A percentile compares a stretch with the other conserved stretches of the same genome.
Conservation (phyloP, 2,888 invertebrate genomes). For the Beris chalybata region DNA sequence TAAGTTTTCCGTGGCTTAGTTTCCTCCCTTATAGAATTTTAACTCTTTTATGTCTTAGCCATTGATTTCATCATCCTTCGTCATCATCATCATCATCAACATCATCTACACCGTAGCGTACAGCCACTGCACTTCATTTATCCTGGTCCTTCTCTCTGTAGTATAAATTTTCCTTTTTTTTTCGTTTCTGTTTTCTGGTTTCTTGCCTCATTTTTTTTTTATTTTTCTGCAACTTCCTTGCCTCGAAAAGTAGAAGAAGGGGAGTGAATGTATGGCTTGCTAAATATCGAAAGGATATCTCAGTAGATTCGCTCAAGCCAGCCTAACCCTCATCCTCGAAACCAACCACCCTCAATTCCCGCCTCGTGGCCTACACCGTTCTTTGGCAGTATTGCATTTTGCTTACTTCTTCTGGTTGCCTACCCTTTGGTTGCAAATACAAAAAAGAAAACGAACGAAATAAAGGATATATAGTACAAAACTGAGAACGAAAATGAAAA, state of each 20-base stretch:
- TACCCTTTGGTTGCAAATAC: constrained; percentile 19
- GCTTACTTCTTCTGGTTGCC: background rate
- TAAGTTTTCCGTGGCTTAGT: constrained; percentile 34
- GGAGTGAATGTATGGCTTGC: constrained; percentile 21
- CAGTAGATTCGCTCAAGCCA: constrained; percentile 7
- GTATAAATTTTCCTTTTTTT: constrained; percentile 20
- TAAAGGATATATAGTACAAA: constrained; percentile 27
- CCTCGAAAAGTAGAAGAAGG: constrained; percentile 20
- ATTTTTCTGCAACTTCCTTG: constrained; percentile 28
- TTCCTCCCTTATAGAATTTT: constrained; percentile 27
- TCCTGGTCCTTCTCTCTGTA: constrained; percentile 12
- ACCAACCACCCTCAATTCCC: constrained; percentile 2
- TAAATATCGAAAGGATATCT: constrained; percentile 27
- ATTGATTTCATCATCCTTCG: constrained; percentile 34
- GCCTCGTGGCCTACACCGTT: constrained; percentile 7
- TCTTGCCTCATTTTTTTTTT: constrained; percentile 24
- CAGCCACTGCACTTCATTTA: constrained; percentile 31
- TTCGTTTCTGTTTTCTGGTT: constrained; percentile 23
- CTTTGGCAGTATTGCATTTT: too few relatives aligned
- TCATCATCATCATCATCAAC: constrained; percentile 11
- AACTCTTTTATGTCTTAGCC: constrained; percentile 37
- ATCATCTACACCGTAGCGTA: constrained; percentile 21
- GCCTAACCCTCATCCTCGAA: constrained; percentile 12
- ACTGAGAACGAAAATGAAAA: constrained; percentile 31
- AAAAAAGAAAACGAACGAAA: constrained; percentile 26